A percentile compares a stretch with the other conserved stretches of the same genome.
Conservation (phyloP, 2,113 vertebrate genomes). For the Tenebrosternarchus preto region DNA sequence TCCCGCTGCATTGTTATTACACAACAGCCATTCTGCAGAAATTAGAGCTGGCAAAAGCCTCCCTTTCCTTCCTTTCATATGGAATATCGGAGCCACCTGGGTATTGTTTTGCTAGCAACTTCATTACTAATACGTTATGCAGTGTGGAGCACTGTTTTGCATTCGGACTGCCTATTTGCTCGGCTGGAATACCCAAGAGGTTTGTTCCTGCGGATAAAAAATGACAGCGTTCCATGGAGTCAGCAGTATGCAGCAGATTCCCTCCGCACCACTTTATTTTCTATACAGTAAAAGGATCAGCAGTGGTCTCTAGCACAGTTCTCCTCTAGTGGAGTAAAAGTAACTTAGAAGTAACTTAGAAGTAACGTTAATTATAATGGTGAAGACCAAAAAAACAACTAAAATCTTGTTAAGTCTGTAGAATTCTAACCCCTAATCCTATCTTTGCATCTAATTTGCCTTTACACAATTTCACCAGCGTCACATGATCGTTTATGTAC, state of each 20-base stretch:
- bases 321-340: background rate
- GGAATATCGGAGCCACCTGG: slow-evolving; percentile 6
- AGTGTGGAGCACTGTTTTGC: slow-evolving; percentile 20
- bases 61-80: background rate
- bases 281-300: background rate
- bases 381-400: no score
- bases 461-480: background rate
- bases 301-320: background rate
- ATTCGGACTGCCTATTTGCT: slow-evolving; percentile 14
- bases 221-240: background rate
- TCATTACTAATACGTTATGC: slow-evolving; percentile 8
- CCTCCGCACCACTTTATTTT: slow-evolving; percentile 1
- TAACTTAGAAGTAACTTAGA: background rate
- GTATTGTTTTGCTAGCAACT: slow-evolving; percentile 14
- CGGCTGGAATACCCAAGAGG: background rate
- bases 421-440: no score
- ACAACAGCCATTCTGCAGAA: background rate
- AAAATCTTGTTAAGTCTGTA: no score
- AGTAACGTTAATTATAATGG: no score
- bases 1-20: background rate
- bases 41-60: background rate
- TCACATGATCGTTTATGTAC: no score
- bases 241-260: background rate
- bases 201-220: slow-evolving; percentile 15
- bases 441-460: no score